phyloP scores from a whole-genome alignment of 2,888 invertebrate species.

The Incurvaria masculella region DNA sequence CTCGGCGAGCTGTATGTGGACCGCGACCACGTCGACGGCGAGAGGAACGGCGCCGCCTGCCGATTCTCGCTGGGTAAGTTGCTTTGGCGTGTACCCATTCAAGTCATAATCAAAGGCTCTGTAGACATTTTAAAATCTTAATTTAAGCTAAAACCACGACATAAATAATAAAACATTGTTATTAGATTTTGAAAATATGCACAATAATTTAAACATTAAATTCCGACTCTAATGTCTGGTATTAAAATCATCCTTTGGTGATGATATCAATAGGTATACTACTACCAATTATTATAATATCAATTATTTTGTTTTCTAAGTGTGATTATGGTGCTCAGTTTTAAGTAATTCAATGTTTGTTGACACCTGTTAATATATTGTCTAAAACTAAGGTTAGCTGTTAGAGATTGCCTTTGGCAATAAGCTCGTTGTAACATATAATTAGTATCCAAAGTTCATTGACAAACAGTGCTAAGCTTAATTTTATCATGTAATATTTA shows the following conservation, averaged over 20 bases:
- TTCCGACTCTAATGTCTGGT: neutral
- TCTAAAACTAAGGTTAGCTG: too few species aligned
- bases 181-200: too few species aligned
- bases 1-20: slow-evolving; percentile 89
- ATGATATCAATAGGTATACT: neutral
- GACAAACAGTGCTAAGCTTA: neutral
- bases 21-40: slow-evolving; percentile 73
- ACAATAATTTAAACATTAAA: neutral
- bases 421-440: too few species aligned
- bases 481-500: neutral
- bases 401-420: too few species aligned
- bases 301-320: slow-evolving; percentile 1
- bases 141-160: neutral
- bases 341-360: too few species aligned
- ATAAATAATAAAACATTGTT: too few species aligned
- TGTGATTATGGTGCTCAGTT: too few species aligned
- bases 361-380: slow-evolving; percentile 1
- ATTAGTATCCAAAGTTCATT: neutral
- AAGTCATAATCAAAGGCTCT: neutral
- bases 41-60: slow-evolving; percentile 78
- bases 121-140: neutral
- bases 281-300: neutral
- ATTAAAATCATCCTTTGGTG: too few species aligned
- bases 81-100: neutral
- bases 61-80: slow-evolving; percentile 63